phyloP scores from a whole-genome alignment of 2,888 invertebrate genomes.

The Cancer borealis region DNA sequence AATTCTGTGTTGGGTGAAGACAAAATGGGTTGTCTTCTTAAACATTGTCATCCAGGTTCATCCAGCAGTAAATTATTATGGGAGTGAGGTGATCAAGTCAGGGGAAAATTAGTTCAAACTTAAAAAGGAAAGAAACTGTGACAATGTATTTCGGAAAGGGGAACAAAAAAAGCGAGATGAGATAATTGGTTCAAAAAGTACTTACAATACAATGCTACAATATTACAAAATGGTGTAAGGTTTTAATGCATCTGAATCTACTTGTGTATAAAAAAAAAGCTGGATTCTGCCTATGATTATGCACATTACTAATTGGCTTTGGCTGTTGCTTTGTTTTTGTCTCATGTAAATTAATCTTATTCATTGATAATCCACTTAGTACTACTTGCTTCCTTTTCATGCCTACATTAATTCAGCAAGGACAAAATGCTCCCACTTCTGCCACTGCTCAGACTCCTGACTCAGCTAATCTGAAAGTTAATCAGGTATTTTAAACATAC shows the following conservation, averaged over 20 bases:
- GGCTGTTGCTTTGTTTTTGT: background rate
- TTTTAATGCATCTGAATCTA: background rate
- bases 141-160: background rate
- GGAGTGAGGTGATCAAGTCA: too few species aligned
- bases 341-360: background rate
- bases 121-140: background rate
- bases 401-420: slow-evolving; percentile 62
- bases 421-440: slow-evolving; percentile 38
- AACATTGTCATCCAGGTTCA: too few species aligned
- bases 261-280: background rate
- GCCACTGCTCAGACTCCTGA: slow-evolving; percentile 72
- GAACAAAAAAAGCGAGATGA: background rate
- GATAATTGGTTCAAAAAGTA: too few species aligned
- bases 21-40: too few species aligned
- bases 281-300: background rate
- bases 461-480: slow-evolving; percentile 75
- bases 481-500: slow-evolving; percentile 70
- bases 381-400: slow-evolving; percentile 32
- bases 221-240: too few species aligned
- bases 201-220: background rate
- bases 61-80: too few species aligned
- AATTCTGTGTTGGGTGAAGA: too few species aligned
- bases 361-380: background rate
- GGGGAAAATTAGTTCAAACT: too few species aligned
- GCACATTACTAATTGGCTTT: background rate